Evolutionary conservation across 2,888 invertebrate species (phyloP), one percentile per base, ranked within the genome.

Genomic region (Pterostichus niger): DNA sequence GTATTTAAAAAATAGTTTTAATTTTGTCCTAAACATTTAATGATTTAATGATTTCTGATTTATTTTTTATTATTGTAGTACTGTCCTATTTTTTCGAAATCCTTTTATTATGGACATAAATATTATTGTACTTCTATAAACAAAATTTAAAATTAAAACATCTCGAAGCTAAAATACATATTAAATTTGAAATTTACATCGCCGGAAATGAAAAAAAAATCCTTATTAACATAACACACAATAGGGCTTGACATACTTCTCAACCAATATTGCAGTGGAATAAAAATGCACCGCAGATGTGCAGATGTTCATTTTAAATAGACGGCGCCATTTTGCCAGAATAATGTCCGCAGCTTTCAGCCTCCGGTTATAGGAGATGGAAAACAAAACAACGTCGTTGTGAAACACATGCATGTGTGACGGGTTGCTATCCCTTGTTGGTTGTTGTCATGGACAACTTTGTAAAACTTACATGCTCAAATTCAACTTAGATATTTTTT

Each of bases 271-370:
- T 59, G 59, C 59, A 31, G 10, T 11, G 59, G 59, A 49, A n/a
- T 31, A 59, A 31, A 31, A 59, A 59, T 59, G 59, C 56, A 56
- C 56, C 15, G 11, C 49, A 56, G 56, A 56, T 56, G 56, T 24
- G 24, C 13, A 49, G 49, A 49, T 49, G 49, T 49, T 49, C 49
- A 11, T 59, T 59, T 59, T 59, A 59, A 59, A 59, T 31, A 59
- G 31, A 59, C 10, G 59, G 59, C 59, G 31, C 59, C 59, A 59
- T 59, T 59, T 59, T 59, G 59, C 31, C 59, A 59, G 59, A 17
- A 59, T 59, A 59, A 59, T 59, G 59, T 59, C 31, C 31, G 11
- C 59, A 31, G 4, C 6, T 59, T 24, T 0, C 52, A 52, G 15
- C 54, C 59, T 9, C 24, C 24, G 59, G 59, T 1, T 11, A 59